Conservation (phyloP, 2,797 vertebrate species). For the Hephaestus fuliginosus region DNA sequence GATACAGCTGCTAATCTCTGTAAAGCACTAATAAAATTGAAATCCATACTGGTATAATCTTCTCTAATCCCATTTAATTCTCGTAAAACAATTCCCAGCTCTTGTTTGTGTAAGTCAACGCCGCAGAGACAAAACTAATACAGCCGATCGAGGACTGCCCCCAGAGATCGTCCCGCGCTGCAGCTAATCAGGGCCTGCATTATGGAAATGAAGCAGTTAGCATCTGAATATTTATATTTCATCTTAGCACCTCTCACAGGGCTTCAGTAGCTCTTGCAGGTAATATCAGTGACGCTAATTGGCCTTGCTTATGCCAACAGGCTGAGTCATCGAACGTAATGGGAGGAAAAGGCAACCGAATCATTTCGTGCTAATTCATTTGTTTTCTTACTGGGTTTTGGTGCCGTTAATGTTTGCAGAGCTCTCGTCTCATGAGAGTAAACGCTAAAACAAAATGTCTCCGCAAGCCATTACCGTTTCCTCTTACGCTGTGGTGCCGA, state of each 20-base stretch:
- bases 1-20: constrained; percentile 44
- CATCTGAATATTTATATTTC: constrained; percentile 47
- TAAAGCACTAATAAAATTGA: constrained; percentile 43
- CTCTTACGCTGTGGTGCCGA: constrained; percentile 13
- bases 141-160: constrained; percentile 31
- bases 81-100: constrained; percentile 40
- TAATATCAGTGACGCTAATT: constrained; percentile 54
- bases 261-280: constrained; percentile 45
- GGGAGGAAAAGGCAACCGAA: not conserved
- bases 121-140: constrained; percentile 43
- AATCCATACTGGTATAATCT: constrained; percentile 52
- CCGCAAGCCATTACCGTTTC: not conserved
- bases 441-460: constrained; percentile 22
- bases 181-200: constrained; percentile 56
- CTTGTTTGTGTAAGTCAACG: constrained; percentile 33
- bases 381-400: constrained; percentile 21
- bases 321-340: not conserved
- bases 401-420: not conserved
- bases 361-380: constrained; percentile 31
- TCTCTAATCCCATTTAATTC: constrained; percentile 59
- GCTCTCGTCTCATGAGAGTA: constrained; percentile 20
- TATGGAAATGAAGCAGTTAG: constrained; percentile 62
- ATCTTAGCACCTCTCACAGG: constrained; percentile 25
- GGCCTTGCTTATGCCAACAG: constrained; percentile 38
- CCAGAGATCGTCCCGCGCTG: constrained; percentile 10